phyloP scores from a whole-genome alignment of 30 jellyfish, hydroid and myxozoan genomes.

The Hydra vulgaris region DNA sequence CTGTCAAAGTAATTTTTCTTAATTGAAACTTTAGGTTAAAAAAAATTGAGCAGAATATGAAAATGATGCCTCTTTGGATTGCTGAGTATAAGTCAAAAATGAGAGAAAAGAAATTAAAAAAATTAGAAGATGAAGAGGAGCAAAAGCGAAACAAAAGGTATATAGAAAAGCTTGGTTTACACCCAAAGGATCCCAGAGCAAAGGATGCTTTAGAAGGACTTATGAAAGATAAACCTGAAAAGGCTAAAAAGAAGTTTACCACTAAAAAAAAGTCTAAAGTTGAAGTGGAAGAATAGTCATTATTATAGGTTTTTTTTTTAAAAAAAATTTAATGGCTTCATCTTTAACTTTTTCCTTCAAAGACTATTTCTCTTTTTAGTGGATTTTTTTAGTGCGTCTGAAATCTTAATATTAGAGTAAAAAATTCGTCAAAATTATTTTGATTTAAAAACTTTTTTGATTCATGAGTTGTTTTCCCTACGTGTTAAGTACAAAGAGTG shows the following conservation, averaged over 20 bases:
- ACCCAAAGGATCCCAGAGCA: conserved; percentile 91
- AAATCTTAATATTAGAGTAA: no score
- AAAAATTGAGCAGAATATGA: conserved; percentile 62
- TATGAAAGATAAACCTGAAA: not conserved
- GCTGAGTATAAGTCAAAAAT: conserved; percentile 54
- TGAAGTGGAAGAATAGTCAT: no score
- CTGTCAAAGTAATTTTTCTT: no score
- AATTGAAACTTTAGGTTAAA: conserved; percentile 50
- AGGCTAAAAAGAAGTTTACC: conserved; percentile 14
- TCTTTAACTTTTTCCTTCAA: no score
- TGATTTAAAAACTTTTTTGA: no score
- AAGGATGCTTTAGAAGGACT: conserved; percentile 26
- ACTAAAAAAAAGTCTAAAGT: conserved; percentile 7
- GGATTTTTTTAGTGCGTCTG: no score
- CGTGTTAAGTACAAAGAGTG: no score
- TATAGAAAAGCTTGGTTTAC: conserved; percentile 53
- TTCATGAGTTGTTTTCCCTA: no score
- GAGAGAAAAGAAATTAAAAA: conserved; percentile 32
- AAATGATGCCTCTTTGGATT: conserved; percentile 70
- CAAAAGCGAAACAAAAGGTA: conserved; percentile 34
- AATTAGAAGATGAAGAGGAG: conserved; percentile 35
- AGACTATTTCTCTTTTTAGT: no score
- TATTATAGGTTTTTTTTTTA: no score
- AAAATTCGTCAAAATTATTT: no score
- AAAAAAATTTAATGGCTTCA: no score